phyloP scores from a whole-genome alignment of 2,888 invertebrate genomes.

The Caenorhabditis panamensis region DNA sequence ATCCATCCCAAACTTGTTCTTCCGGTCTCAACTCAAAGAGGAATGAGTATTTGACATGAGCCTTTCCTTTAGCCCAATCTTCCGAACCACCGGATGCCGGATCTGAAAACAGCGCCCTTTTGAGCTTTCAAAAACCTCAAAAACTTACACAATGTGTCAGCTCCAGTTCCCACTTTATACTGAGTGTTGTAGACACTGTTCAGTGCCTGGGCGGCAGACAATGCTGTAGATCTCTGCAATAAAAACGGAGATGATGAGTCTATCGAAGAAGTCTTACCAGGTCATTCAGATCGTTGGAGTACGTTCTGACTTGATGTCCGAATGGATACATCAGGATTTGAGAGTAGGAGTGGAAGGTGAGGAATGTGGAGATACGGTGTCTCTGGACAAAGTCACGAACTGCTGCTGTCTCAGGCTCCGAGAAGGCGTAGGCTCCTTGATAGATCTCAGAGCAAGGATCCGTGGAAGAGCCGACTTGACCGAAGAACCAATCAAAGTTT shows the following conservation, averaged over 20 bases:
- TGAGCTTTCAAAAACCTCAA: too few relatives aligned
- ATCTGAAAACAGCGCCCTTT: conserved; percentile 55
- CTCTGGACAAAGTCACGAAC: conserved; percentile 78
- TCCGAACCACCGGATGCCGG: conserved; percentile 78
- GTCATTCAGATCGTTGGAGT: conserved; percentile 78
- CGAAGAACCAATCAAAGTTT: conserved; percentile 81
- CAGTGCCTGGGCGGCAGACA: conserved; percentile 77
- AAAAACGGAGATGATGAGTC: background rate
- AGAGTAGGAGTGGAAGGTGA: conserved; percentile 81
- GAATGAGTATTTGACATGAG: conserved; percentile 80
- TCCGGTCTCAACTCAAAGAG: conserved; percentile 81
- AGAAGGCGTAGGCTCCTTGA: conserved; percentile 79
- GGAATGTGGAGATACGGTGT: conserved; percentile 76
- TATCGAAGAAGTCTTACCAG: conserved; percentile 57
- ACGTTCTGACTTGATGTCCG: conserved; percentile 79
- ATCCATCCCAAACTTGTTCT: conserved; percentile 80
- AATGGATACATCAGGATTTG: conserved; percentile 81
- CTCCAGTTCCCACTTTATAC: conserved; percentile 81
- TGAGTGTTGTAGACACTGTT: conserved; percentile 78
- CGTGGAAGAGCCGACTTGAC: conserved; percentile 78
- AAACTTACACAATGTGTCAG: conserved; percentile 77
- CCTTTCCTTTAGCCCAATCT: conserved; percentile 81
- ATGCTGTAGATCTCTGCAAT: conserved; percentile 77
- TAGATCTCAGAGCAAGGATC: conserved; percentile 81
- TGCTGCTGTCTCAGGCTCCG: conserved; percentile 80